Evolutionary conservation across 2,888 invertebrate genomes (phyloP), one percentile per base, ranked within the genome.

Genomic region (Pristionchus fissidentatus): DNA sequence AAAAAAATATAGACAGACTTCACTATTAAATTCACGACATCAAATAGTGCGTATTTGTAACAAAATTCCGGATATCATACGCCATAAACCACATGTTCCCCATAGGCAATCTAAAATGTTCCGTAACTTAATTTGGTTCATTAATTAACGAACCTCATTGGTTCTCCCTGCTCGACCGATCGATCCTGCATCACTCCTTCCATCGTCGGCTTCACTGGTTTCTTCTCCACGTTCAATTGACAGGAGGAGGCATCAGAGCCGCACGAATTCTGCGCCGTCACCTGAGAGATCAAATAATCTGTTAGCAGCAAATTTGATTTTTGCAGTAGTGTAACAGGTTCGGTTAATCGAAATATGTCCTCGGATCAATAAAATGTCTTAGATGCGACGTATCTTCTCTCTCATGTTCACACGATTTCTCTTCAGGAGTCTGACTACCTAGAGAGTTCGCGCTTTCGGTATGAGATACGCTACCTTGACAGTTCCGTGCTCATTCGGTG

Each of bases 111-210:
- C n/a, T n/a, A n/a, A n/a, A n/a, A n/a, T n/a, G n/a, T n/a, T n/a
- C n/a, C n/a, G n/a, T n/a, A n/a, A n/a, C n/a, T n/a, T n/a, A n/a
- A n/a, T 49, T 10, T 19, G 19, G 52, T 10, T 60, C 22, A 46
- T 10, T 15, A 46, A 7, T 46, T 15, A 10, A 46, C 15, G 15
- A 15, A 79, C 79, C 79, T 52, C n/a, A 79, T n/a, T 0, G 80
- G 80, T 29, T 81, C 96, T 62, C 97, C 97, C 89, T 96, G 95
- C 43, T 94, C 94, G 0, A 96, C 96, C 87, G 96, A 95, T 80
- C 95, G 95, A 0, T 96, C 95, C 43, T 95, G 93, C 1, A 97
- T 96, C 91, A 96, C 96, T 73, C 95, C 95, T 85, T 96, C 94
- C 93, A 97, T 97, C 92, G 95, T 94, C 0, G 97, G 97, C 90